Conservation (phyloP, 2,113 vertebrate genomes). For the Myanophis thanlyinensis region DNA sequence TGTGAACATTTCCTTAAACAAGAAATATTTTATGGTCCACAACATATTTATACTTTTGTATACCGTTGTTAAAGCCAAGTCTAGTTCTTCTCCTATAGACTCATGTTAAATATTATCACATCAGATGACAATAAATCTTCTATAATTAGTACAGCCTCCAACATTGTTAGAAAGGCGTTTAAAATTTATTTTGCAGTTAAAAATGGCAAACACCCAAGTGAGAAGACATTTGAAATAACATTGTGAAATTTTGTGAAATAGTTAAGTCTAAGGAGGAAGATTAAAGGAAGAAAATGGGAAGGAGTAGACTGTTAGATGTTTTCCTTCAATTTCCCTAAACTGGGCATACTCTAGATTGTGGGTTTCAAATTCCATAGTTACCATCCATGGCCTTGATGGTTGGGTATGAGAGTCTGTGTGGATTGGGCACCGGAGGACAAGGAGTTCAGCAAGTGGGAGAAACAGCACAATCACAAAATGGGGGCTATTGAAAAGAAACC, state of each 20-base stretch:
- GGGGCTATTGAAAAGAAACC: not conserved
- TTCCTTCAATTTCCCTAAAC: not conserved
- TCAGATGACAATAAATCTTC: not conserved
- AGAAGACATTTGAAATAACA: not conserved
- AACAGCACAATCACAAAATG: not conserved
- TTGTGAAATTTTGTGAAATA: not conserved
- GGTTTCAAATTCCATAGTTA: not conserved
- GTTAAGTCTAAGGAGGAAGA: not conserved
- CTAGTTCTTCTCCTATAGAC: not conserved
- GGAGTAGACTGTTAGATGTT: not conserved
- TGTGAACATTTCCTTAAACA: not conserved
- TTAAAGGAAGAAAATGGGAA: not conserved
- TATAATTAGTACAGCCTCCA: not conserved
- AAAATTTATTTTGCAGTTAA: not conserved
- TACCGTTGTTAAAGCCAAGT: not conserved
- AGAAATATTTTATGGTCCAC: not conserved
- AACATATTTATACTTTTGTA: not conserved
- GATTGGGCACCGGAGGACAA: not conserved
- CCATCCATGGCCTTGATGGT: not conserved
- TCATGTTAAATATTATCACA: not conserved
- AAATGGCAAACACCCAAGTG: not conserved
- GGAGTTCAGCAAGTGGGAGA: not conserved
- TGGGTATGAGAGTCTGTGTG: not conserved
- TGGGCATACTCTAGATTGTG: not conserved
- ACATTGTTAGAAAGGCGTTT: not conserved